Evolutionary conservation across 2,797 vertebrate genomes (phyloP).

Genomic region (Eupleurogrammus muticus): DNA sequence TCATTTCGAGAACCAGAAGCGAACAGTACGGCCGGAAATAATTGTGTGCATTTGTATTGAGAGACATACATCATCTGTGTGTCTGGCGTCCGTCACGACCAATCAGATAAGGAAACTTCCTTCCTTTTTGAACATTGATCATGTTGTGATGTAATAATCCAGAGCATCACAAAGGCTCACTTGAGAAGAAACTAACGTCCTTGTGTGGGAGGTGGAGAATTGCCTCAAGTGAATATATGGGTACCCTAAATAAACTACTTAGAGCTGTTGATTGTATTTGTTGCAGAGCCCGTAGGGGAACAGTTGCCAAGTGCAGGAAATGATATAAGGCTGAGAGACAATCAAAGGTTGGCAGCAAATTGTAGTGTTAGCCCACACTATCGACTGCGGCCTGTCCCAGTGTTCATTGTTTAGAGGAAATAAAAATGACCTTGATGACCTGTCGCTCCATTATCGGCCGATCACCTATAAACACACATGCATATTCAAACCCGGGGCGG

Average conservation of each 20-base stretch:
- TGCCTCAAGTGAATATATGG: constrained; percentile 59
- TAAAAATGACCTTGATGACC: constrained; percentile 50
- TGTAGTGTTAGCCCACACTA: constrained; percentile 52
- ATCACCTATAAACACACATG: constrained; percentile 28
- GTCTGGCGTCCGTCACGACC: constrained; percentile 64
- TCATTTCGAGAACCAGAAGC: constrained; percentile 57
- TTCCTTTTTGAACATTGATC: constrained; percentile 62
- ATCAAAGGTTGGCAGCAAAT: constrained; percentile 62
- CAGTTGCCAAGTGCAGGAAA: constrained; percentile 61
- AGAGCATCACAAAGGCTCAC: constrained; percentile 49
- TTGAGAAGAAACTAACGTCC: constrained; percentile 59
- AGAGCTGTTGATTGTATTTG: constrained; percentile 62
- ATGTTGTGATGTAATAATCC: constrained; percentile 58
- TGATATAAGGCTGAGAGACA: constrained; percentile 62
- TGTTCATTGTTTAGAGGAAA: constrained; percentile 45
- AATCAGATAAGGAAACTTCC: constrained; percentile 64
- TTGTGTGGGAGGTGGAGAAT: constrained; percentile 56
- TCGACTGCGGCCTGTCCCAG: constrained; percentile 48
- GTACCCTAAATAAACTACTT: constrained; percentile 68
- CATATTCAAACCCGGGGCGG: constrained; percentile 27
- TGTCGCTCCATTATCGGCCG: constrained; percentile 29
- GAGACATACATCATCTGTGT: constrained; percentile 65
- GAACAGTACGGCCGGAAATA: constrained; percentile 59
- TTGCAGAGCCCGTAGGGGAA: constrained; percentile 59
- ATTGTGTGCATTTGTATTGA: constrained; percentile 69